Percentiles rank a stretch among this genome's conserved stretches.
phyloP scores from a whole-genome alignment of 2,888 invertebrate genomes.

The Slavum lentiscoides region DNA sequence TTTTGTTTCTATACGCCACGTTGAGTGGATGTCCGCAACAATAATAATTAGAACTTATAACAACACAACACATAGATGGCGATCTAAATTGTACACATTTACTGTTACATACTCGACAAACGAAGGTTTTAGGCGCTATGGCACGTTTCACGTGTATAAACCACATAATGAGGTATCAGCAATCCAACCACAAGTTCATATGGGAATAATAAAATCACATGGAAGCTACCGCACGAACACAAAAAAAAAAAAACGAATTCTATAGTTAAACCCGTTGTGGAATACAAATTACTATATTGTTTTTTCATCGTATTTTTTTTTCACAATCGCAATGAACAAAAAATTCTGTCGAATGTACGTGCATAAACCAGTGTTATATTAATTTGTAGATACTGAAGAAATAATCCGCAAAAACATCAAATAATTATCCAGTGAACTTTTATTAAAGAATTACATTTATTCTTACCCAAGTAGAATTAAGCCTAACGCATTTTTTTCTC shows the following conservation, averaged over 20 bases:
- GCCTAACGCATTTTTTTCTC: background rate
- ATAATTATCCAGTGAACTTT: too few species aligned
- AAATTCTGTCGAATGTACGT: background rate
- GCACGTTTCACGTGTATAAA: constrained; percentile 28
- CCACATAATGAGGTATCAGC: constrained; percentile 22
- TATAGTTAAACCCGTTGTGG: constrained; percentile 2
- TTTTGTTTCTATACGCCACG: background rate
- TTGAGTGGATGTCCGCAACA: background rate
- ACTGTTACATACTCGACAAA: background rate
- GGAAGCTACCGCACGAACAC: background rate
- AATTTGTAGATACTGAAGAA: too few species aligned
- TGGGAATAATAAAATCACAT: constrained; percentile 17
- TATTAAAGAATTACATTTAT: too few species aligned
- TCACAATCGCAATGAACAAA: background rate
- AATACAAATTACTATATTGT: constrained; percentile 17
- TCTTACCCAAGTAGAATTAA: too few species aligned
- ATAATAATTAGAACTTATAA: constrained; percentile 9
- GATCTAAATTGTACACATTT: constrained; percentile 3
- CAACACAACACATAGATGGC: background rate
- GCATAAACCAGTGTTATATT: background rate
- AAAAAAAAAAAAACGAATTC: background rate
- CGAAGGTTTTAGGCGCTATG: background rate
- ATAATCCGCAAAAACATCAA: too few species aligned
- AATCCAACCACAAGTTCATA: constrained; percentile 17
- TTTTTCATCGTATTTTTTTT: background rate